A percentile compares a stretch with the other conserved stretches of the same genome.
phyloP scores from a whole-genome alignment of 2,113 vertebrate genomes.

The Kobus ellipsiprymnus region DNA sequence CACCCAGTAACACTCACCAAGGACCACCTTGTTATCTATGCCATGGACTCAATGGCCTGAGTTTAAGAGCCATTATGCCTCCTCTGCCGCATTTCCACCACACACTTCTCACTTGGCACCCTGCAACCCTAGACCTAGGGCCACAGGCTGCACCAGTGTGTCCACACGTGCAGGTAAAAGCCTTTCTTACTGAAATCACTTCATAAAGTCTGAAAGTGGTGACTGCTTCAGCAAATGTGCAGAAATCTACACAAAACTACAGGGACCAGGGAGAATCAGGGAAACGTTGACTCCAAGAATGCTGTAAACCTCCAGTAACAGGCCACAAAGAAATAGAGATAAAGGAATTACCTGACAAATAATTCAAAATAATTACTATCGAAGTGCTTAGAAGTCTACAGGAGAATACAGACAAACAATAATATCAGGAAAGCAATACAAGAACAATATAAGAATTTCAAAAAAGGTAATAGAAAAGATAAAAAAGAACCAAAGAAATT shows the following conservation, averaged over 20 bases:
- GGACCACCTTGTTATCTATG: neutral
- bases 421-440: neutral
- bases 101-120: neutral
- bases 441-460: neutral
- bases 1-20: neutral
- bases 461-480: neutral
- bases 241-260: neutral
- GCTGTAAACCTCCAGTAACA: neutral
- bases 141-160: neutral
- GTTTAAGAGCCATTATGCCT: neutral
- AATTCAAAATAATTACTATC: neutral
- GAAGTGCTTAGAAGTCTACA: neutral
- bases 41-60: neutral
- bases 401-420: neutral
- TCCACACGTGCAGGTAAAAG: neutral
- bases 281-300: neutral
- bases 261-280: neutral
- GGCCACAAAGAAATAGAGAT: neutral
- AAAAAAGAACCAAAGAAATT: neutral
- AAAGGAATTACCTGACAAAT: neutral
- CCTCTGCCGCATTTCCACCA: no score
- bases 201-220: neutral
- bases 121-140: neutral
- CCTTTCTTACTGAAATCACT: neutral
- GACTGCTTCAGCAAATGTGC: neutral